These are phyloP conservation scores for Sebastes itinus DNA, from an alignment of 2,797 vertebrate species.

Conservation along the genomic window DNA sequence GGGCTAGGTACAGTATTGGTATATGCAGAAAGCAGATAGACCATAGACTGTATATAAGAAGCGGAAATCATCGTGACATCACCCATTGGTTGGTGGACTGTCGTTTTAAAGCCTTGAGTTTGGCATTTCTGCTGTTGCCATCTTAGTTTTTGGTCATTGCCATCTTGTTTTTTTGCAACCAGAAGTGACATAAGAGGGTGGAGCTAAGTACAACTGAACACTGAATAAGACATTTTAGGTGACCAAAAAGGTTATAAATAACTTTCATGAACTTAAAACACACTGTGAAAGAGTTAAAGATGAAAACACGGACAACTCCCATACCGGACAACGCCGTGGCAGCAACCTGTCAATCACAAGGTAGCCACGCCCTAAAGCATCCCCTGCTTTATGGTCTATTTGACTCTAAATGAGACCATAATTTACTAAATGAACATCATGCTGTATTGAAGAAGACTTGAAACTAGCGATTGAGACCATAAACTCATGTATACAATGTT, in stretches of 20 bases:
- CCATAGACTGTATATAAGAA: background rate
- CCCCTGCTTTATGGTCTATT: too few relatives aligned
- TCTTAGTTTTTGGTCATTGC: fast-evolving
- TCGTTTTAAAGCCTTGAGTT: background rate
- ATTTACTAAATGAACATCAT: too few relatives aligned
- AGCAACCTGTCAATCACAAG: too few relatives aligned
- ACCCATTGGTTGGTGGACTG: background rate
- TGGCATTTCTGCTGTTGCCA: background rate
- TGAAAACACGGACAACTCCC: background rate
- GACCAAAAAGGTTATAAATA: background rate
- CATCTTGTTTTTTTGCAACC: background rate
- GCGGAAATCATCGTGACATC: background rate
- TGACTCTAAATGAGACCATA: too few relatives aligned
- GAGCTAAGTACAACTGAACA: background rate
- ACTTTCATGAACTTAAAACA: too few relatives aligned
- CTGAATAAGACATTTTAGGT: background rate
- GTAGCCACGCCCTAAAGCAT: too few relatives aligned
- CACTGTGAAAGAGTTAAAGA: background rate
- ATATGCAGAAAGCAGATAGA: background rate
- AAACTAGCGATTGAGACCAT: too few relatives aligned
- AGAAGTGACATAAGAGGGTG: background rate
- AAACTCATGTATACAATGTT: too few relatives aligned
- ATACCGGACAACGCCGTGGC: fast-evolving
- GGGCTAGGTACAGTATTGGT: too few relatives aligned
- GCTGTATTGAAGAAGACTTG: too few relatives aligned